Base-by-base conservation (phyloP, 2,888 invertebrate genomes). In the Pachymerium ferrugineum region DNA sequence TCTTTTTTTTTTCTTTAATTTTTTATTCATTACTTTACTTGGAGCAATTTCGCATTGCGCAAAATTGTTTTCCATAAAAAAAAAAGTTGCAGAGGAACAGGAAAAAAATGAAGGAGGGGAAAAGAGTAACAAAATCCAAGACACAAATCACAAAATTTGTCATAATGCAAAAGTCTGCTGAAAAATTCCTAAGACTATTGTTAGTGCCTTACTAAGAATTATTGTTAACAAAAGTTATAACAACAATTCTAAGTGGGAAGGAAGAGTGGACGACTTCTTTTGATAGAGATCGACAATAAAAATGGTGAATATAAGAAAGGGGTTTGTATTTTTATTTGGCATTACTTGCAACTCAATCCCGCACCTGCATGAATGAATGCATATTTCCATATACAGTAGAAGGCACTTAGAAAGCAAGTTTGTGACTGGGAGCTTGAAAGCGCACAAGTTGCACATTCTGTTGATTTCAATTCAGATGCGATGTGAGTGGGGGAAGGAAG, bases 381-480 rank as follows among this genome's bases (percentile, higher is more conserved):
- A 62, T 62, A 62, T 62, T 62, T 62, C 62, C 62, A 62, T 62
- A 62, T 62, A 62, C 62, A 62, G 62, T 62, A n/a, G 62, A 62
- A 62, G 62, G 62, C 62, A 62, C 62, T 62, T 62, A 62, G 62
- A 62, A 22, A 28, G 62, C n/a, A n/a, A 62, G 62, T 62, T 62
- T 62, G n/a, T n/a, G n/a, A n/a, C n/a, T 62, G 62, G 62, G 28
- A 62, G 62, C 62, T 62, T 62, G 25, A 62, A 62, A 62, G 62
- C 62, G 62, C 62, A 62, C 62, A 62, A 62, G 62, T 62, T 62
- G 62, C 62, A 54, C 54, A 62, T 62, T 33, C 69, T 69, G 69
- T 69, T 69, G 30, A 69, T 69, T 69, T 69, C 69, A 69, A 69
- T 69, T 69, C 69, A 30, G 69, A 69, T 62, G 69, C 69, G 69